Conservation (phyloP, 2,888 invertebrate species). For the Cerastis leucographa region DNA sequence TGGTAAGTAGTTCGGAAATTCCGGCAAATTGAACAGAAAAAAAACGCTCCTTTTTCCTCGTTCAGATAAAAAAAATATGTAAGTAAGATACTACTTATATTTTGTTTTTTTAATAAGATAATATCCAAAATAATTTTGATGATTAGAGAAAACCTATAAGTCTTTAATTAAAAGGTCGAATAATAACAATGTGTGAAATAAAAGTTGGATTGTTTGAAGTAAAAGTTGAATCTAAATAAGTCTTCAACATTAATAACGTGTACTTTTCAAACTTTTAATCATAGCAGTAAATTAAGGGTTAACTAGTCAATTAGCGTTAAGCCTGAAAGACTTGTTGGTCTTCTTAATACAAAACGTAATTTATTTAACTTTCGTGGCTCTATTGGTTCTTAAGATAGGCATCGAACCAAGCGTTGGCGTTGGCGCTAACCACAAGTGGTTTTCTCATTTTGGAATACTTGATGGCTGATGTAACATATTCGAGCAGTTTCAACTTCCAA, state of each 20-base stretch:
- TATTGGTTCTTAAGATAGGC: neutral
- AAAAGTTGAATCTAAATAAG: neutral
- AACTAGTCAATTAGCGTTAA: neutral
- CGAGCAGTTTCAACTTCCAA: conserved; percentile 22
- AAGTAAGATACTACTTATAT: too few species aligned
- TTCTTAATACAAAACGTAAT: neutral
- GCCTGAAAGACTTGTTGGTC: neutral
- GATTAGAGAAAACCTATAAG: neutral
- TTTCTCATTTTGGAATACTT: conserved; percentile 20
- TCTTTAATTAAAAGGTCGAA: neutral
- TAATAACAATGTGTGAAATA: neutral
- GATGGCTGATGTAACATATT: conserved; percentile 13
- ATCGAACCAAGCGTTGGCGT: neutral
- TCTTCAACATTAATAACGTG: neutral
- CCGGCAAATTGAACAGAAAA: neutral
- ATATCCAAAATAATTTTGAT: neutral
- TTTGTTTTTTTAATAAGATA: too few species aligned
- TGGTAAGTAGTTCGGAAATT: neutral
- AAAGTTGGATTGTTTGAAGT: neutral
- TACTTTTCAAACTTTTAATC: neutral
- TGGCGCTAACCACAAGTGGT: conserved; percentile 8
- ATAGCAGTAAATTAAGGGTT: neutral
- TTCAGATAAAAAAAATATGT: neutral
- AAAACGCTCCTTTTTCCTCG: neutral
- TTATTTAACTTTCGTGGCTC: neutral